Base-by-base conservation (phyloP, 2,888 invertebrate species). In the Folsomia manolachei region DNA sequence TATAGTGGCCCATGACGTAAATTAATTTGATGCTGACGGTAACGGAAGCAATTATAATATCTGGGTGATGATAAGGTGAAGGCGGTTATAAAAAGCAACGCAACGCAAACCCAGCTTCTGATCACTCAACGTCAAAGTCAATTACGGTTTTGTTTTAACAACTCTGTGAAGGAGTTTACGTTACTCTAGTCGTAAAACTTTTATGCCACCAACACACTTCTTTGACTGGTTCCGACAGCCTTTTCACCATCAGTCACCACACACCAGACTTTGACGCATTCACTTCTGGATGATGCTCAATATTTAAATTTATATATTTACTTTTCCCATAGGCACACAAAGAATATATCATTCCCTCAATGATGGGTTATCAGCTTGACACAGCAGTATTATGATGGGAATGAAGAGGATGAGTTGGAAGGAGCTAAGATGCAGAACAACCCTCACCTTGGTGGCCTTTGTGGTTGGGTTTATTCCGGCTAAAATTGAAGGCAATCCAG, bases 401-500 rank as follows among this genome's bases (percentile, higher is more conserved):
- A 18, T 7, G 56, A n/a, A n/a, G n/a, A n/a, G n/a, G n/a, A 56
- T 19, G 56, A 19, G 4, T 7, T 14, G 18, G 4, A 14, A n/a
- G 21, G n/a, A 14, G 56, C 21, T 23, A 63, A 1, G 60, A 25
- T n/a, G 60, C n/a, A 21, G 69, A 56, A 70, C 76, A 60, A n/a
- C 66, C 1, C 39, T 76, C 26, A 67, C 65, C 56, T 56, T 76
- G 26, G 69, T 73, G 23, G 76, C 73, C 25, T 65, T 78, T n/a
- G 75, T 73, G 61, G 68, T 78, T 23, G 75, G 75, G 23, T 73
- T 71, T 25, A 71, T 75, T 62, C 77, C 77, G 11, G 75, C 75
- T 23, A 74, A 75, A 26, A 78, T 76, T 64, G 72, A 71, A 27
- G 81, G 81, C 63, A 95, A 94, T 86, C 93, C 93, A 39, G 94